These are phyloP conservation scores for Eidolon helvum DNA, from an alignment of 2,113 vertebrate species.

Conservation along the genomic window DNA sequence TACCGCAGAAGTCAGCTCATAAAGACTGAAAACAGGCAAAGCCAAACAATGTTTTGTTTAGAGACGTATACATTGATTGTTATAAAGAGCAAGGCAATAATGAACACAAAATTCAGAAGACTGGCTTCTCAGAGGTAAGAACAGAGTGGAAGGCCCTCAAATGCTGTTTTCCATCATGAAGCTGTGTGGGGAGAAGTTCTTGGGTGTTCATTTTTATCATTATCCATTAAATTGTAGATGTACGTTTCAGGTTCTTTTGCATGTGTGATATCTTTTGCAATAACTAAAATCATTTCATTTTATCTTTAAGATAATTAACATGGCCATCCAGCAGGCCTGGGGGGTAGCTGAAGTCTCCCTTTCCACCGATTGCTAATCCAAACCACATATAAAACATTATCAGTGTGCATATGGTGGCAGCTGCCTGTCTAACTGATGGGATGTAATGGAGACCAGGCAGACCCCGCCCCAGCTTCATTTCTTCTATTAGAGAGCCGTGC, in stretches of 20 bases:
- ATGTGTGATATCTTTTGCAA: neutral
- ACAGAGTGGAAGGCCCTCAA: too few relatives aligned
- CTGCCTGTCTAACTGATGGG: neutral
- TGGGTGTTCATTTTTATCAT: neutral
- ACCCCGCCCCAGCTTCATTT: neutral
- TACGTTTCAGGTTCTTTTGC: neutral
- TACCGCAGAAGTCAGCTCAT: rapidly evolving
- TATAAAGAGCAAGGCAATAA: neutral
- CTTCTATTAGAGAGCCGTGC: neutral
- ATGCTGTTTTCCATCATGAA: neutral
- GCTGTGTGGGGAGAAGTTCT: neutral
- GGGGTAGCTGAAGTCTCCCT: neutral
- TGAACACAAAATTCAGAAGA: neutral
- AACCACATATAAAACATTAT: neutral
- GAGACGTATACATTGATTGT: neutral
- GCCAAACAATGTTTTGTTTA: rapidly evolving
- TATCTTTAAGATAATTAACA: neutral
- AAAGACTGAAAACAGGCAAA: neutral
- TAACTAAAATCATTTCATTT: neutral
- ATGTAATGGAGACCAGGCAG: neutral
- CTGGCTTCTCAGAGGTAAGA: neutral
- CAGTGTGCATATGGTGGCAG: rapidly evolving
- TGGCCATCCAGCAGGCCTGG: too few relatives aligned
- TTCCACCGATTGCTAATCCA: neutral
- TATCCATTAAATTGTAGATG: neutral